Base-by-base conservation (phyloP, 2,113 vertebrate genomes). In the Cettia cetti region DNA sequence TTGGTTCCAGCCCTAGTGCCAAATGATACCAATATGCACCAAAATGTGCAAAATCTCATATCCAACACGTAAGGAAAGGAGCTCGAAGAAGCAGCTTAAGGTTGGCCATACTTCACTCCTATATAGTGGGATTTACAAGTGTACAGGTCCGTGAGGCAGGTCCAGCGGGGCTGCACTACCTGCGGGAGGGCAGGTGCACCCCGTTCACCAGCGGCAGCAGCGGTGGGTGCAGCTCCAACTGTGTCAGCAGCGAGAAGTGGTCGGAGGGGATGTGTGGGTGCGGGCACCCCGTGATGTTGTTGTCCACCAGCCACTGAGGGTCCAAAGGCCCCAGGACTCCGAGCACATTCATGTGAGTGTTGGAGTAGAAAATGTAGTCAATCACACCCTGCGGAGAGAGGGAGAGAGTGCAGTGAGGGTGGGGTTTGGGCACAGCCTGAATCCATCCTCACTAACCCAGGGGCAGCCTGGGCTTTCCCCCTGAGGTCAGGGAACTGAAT, bases 341-440 rank as follows among this genome's bases (percentile, higher is more conserved):
- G 79, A 99, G 98, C 92, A 99, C 99, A 89, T 99, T 99, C 99
- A 99, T 99, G 97, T 99, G 99, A 95, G 98, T 99, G 98, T 99
- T 99, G 95, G 99, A 99, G 98, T 99, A 99, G 98, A 99, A 99
- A 98, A 99, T 99, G 99, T 99, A 99, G 98, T 99, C 99, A 97
- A 99, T 99, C 94, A 99, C 99, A 42, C 99, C 99, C 99, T 99
- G 95, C 22, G 84, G 95, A 95, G 94, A 97, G 85, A 68, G 57
- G 65, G 60, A 83, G 40, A 77, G 3, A 13, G 78, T 3, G 70
- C 42, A 1, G 76, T 97, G 88, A 96, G 90, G 75, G 91, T 68
- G 15, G 27, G 35, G 20, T 68, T 47, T 1, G 17, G 37, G 33
- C 18, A 3, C 44, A 0, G 23, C 23, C 66, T 2, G 37, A 44